These are phyloP conservation scores for Ostrea denselamellosa DNA, from an alignment of 1,140 invertebrate genomes.

Conservation along the genomic window DNA sequence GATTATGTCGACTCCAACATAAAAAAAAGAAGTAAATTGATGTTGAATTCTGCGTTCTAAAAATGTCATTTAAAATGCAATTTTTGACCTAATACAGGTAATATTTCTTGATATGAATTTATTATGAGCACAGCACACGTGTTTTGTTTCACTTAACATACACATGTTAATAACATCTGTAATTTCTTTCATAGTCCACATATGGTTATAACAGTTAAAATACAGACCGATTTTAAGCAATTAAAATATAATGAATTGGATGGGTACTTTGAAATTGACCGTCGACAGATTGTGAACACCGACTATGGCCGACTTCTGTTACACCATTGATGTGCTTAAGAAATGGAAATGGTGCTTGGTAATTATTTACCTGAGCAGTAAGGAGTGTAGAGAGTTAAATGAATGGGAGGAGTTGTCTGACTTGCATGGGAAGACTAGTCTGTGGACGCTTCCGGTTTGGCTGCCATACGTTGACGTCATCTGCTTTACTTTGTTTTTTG, in stretches of 20 bases:
- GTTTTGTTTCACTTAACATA: neutral
- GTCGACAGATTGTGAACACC: too few relatives aligned
- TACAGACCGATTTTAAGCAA: neutral
- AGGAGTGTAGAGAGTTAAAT: neutral
- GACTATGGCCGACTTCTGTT: neutral
- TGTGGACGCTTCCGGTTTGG: neutral
- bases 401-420: neutral
- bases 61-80: neutral
- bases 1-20: neutral
- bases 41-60: neutral
- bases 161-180: neutral
- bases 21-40: neutral
- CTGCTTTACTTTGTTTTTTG: slow-evolving; percentile 3
- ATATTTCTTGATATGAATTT: neutral
- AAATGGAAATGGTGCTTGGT: neutral
- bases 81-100: neutral
- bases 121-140: neutral
- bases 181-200: neutral
- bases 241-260: neutral
- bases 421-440: neutral
- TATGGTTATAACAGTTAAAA: neutral
- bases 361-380: neutral
- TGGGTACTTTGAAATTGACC: too few relatives aligned
- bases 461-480: neutral
- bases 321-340: neutral